Percentiles rank a stretch among this genome's conserved stretches.
phyloP scores from a whole-genome alignment of 2,888 invertebrate genomes.

The Leptopterna dolabrata region DNA sequence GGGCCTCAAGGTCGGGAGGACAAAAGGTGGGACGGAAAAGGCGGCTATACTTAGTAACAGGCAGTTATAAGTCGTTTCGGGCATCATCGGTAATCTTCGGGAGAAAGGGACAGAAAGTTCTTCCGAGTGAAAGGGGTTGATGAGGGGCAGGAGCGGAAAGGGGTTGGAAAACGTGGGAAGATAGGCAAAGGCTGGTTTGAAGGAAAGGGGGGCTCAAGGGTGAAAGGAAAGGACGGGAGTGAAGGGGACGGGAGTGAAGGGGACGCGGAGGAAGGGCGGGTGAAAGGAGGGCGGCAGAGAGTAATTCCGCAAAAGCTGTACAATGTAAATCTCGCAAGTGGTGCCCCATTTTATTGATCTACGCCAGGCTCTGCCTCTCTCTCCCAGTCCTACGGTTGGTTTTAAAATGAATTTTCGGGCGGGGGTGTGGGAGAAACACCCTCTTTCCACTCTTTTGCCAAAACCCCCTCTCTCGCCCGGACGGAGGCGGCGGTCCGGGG shows the following conservation, averaged over 20 bases:
- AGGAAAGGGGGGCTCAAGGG: neutral
- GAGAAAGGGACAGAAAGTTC: neutral
- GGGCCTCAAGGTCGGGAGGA: constrained; percentile 4
- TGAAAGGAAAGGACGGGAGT: neutral
- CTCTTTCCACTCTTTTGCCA: constrained; percentile 30
- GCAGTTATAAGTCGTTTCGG: constrained; percentile 25
- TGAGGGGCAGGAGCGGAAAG: too few relatives aligned
- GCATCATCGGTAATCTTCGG: constrained; percentile 35
- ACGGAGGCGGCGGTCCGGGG: neutral
- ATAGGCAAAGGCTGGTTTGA: neutral
- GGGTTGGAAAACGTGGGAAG: neutral
- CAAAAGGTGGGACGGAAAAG: constrained; percentile 14
- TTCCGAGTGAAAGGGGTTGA: neutral
- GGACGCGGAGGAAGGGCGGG: neutral
- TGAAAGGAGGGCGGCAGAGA: neutral
- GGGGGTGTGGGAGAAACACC: neutral
- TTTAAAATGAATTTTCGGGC: constrained; percentile 55
- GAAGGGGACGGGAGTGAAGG: neutral
- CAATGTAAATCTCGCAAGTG: constrained; percentile 56
- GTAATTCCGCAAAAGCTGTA: constrained; percentile 56
- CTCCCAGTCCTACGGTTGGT: constrained; percentile 28
- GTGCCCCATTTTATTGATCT: constrained; percentile 57
- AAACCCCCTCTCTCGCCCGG: neutral
- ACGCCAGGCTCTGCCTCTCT: constrained; percentile 22
- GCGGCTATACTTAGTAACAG: constrained; percentile 22